phyloP scores from a whole-genome alignment of 2,888 invertebrate genomes.

The Phrixothrix hirtus region DNA sequence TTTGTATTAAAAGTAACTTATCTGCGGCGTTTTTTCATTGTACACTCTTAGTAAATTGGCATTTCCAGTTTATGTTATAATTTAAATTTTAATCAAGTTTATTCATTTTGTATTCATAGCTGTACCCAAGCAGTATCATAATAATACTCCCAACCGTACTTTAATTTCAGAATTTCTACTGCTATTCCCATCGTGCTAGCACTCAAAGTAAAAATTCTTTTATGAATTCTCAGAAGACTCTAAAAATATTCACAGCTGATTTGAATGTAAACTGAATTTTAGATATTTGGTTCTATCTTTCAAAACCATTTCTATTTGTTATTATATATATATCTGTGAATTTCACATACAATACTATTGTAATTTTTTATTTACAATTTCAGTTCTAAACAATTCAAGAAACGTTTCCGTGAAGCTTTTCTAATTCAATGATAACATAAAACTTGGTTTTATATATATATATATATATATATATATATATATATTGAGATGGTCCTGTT shows the following conservation, averaged over 20 bases:
- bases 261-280: constrained; percentile 5
- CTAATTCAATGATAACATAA: not conserved
- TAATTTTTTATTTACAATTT: too few relatives aligned
- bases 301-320: not conserved
- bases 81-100: constrained; percentile 28
- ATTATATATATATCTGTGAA: not conserved
- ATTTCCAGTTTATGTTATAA: constrained; percentile 23
- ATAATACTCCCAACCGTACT: constrained; percentile 20
- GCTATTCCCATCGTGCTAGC: constrained; percentile 11
- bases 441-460: too few relatives aligned
- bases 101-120: constrained; percentile 27
- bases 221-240: constrained; percentile 8
- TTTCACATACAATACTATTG: too few relatives aligned
- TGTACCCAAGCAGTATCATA: constrained; percentile 24
- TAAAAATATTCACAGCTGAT: constrained; percentile 13
- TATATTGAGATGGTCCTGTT: too few relatives aligned
- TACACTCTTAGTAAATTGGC: constrained; percentile 18
- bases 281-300: not conserved
- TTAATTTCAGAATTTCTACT: constrained; percentile 20
- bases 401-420: not conserved
- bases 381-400: not conserved
- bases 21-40: constrained; percentile 18
- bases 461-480: too few relatives aligned
- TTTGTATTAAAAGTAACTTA: constrained; percentile 15
- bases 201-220: constrained; percentile 15